Conservation (phyloP, 64 coral and sea anemone species). For the Trachythela sp. region DNA sequence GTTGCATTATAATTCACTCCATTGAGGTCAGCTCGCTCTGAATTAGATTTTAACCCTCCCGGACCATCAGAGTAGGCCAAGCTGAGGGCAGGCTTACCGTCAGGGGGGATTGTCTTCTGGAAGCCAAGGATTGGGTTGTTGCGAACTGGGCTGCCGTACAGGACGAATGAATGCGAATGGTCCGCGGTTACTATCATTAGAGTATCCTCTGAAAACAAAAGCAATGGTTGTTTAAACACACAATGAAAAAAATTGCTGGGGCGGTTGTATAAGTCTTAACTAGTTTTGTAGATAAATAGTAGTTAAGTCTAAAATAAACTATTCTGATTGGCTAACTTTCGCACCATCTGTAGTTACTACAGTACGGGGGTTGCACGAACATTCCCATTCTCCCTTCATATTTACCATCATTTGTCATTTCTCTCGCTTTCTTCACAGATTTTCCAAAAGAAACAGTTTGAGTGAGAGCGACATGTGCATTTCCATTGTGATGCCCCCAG, state of each 20-base stretch:
- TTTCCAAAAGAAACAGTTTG: not conserved
- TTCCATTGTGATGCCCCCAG: not conserved
- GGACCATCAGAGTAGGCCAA: not conserved
- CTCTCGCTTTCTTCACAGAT: not conserved
- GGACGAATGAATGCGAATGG: not conserved
- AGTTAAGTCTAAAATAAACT: too few relatives aligned
- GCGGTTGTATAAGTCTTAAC: too few relatives aligned
- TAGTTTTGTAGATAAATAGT: too few relatives aligned
- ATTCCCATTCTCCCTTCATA: not conserved
- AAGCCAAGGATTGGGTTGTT: not conserved
- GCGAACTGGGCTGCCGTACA: not conserved
- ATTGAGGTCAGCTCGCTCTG: not conserved
- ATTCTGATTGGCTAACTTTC: too few relatives aligned
- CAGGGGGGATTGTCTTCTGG: not conserved
- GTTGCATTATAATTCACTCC: not conserved
- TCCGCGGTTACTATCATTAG: not conserved
- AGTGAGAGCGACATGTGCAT: not conserved
- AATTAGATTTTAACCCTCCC: not conserved
- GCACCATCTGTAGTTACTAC: not conserved
- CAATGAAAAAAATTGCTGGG: too few relatives aligned
- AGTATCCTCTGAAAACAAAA: not conserved
- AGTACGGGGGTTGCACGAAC: not conserved
- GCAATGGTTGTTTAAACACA: too few relatives aligned
- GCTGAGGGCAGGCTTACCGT: not conserved
- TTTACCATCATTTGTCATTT: not conserved